Evolutionary conservation across 2,113 vertebrate species (phyloP).

Genomic region (Coregonus clupeaformis): DNA sequence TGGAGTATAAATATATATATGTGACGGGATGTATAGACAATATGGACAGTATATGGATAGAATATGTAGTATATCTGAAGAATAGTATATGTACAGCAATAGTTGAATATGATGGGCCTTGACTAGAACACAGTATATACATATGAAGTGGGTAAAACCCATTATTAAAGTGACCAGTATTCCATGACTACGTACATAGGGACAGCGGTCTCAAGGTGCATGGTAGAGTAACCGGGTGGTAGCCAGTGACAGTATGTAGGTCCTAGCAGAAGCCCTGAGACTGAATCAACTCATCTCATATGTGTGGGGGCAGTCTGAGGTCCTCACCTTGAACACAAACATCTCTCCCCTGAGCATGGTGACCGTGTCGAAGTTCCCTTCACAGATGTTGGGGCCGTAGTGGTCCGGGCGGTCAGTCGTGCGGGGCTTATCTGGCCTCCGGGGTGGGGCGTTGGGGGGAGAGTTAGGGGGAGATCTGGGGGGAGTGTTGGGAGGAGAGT

Average conservation of each 20-base stretch:
- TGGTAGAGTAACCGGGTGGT: too few relatives aligned
- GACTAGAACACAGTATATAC: too few relatives aligned
- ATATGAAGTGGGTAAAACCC: too few relatives aligned
- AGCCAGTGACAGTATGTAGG: neutral
- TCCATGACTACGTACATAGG: too few relatives aligned
- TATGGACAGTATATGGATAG: too few relatives aligned
- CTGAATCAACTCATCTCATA: neutral
- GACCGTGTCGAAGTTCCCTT: constrained; percentile 92
- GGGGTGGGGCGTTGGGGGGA: constrained; percentile 80
- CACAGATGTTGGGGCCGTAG: constrained; percentile 90
- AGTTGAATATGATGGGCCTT: too few relatives aligned
- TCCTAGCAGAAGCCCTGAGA: neutral
- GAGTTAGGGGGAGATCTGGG: constrained; percentile 40
- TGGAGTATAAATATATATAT: too few relatives aligned
- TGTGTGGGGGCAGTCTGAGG: neutral
- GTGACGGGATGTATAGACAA: too few relatives aligned
- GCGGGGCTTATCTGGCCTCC: constrained; percentile 77
- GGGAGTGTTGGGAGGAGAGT: constrained; percentile 19
- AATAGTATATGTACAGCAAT: too few relatives aligned
- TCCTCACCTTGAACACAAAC: constrained; percentile 95
- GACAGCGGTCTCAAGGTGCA: too few relatives aligned
- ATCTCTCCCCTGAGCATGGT: constrained; percentile 93
- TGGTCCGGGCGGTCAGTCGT: constrained; percentile 85
- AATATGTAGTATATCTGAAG: too few relatives aligned
- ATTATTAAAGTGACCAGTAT: too few relatives aligned